These are phyloP conservation scores for Ctenosaura bakeri DNA, from an alignment of 2,797 vertebrate genomes.

Conservation along the genomic window DNA sequence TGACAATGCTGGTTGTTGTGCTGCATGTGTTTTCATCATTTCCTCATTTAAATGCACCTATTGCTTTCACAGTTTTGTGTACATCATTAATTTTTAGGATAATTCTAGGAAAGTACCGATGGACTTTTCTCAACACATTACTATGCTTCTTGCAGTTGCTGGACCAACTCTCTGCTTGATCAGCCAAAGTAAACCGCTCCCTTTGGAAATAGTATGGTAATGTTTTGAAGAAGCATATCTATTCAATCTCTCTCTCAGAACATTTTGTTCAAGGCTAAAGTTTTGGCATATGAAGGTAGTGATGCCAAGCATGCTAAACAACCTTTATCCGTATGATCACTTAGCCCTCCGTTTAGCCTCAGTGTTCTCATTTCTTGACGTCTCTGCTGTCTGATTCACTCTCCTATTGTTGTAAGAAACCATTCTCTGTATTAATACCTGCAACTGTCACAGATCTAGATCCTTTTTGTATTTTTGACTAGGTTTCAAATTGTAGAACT, in stretches of 20 bases:
- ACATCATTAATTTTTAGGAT: neutral
- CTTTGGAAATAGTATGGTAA: neutral
- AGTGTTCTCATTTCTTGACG: slow-evolving; percentile 42
- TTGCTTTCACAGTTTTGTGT: neutral
- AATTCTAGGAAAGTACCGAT: neutral
- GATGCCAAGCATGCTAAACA: neutral
- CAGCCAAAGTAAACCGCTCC: neutral
- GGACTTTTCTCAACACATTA: neutral
- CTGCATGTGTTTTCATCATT: neutral
- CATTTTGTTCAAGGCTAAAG: neutral
- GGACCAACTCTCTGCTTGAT: neutral
- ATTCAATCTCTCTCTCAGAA: neutral
- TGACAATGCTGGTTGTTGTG: neutral
- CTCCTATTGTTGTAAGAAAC: slow-evolving; percentile 49
- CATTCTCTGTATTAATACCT: slow-evolving; percentile 61
- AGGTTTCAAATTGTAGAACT: slow-evolving; percentile 64
- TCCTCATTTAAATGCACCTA: neutral
- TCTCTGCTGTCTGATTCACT: slow-evolving; percentile 39
- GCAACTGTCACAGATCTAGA: slow-evolving; percentile 50
- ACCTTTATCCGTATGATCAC: neutral
- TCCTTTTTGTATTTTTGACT: slow-evolving; percentile 72
- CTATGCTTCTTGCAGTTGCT: neutral
- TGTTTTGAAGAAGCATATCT: neutral
- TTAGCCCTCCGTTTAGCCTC: slow-evolving; percentile 13
- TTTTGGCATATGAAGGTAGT: neutral